Percentiles rank a stretch among this genome's conserved stretches.
Conservation (phyloP, 2,797 vertebrate genomes). For the Chromis chromis region DNA sequence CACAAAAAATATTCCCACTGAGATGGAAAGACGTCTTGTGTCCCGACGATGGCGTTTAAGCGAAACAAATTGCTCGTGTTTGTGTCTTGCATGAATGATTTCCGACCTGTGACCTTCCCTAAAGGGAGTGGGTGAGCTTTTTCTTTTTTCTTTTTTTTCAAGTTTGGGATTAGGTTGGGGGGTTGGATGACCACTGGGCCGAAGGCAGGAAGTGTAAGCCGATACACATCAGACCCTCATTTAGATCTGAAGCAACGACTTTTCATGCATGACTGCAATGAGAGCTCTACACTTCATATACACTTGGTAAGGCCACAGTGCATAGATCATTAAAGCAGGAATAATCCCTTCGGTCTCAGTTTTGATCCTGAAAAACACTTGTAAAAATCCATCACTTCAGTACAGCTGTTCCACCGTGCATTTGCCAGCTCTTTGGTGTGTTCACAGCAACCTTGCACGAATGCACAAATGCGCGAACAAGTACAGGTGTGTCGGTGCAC, state of each 20-base stretch:
- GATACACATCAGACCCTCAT: constrained; percentile 74
- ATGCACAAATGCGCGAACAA: constrained; percentile 25
- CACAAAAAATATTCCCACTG: background rate
- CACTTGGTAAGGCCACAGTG: constrained; percentile 48
- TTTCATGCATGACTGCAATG: constrained; percentile 75
- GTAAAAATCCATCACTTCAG: constrained; percentile 60
- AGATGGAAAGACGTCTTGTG: background rate
- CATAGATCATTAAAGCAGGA: constrained; percentile 70
- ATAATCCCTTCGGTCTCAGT: constrained; percentile 71
- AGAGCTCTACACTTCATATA: constrained; percentile 64
- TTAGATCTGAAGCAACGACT: constrained; percentile 77
- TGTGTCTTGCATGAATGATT: constrained; percentile 63
- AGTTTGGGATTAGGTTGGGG: constrained; percentile 60
- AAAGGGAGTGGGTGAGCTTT: constrained; percentile 52
- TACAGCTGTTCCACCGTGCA: constrained; percentile 56
- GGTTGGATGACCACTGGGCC: constrained; percentile 63
- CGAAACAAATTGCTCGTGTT: constrained; percentile 29
- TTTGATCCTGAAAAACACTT: constrained; percentile 64
- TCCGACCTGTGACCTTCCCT: constrained; percentile 71
- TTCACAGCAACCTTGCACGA: constrained; percentile 19
- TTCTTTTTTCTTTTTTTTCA: constrained; percentile 4
- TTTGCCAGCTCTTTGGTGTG: constrained; percentile 14
- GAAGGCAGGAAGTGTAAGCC: constrained; percentile 77
- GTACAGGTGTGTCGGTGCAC: constrained; percentile 39
- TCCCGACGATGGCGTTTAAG: constrained; percentile 10